phyloP scores from a whole-genome alignment of 2,113 vertebrate species.

The Gallinago media region DNA sequence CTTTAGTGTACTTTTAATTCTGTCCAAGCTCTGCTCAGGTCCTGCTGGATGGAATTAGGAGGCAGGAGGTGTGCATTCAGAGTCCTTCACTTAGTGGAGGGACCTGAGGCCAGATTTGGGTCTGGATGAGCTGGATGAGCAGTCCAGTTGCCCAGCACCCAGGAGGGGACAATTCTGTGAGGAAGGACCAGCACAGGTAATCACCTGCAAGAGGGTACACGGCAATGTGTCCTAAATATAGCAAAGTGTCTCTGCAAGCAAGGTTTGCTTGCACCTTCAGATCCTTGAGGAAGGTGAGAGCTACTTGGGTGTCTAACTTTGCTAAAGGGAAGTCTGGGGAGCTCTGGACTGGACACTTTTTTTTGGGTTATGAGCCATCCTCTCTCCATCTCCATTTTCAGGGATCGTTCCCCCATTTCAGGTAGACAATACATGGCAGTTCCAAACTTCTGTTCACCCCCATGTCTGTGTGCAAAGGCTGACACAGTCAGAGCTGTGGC shows the following conservation, averaged over 20 bases:
- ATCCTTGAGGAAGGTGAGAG: not conserved
- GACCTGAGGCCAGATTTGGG: not conserved
- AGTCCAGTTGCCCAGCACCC: not conserved
- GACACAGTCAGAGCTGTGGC: not conserved
- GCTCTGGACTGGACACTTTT: not conserved
- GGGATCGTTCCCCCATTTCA: not conserved
- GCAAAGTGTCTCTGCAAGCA: not conserved
- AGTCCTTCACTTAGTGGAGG: not conserved
- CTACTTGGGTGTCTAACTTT: not conserved
- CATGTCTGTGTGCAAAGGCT: fast-evolving
- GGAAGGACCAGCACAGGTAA: not conserved
- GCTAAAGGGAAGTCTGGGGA: not conserved
- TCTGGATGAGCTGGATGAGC: not conserved
- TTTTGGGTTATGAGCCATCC: not conserved
- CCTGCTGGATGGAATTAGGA: not conserved
- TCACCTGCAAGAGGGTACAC: not conserved
- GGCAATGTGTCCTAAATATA: not conserved
- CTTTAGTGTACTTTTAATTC: not conserved
- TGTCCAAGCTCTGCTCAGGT: not conserved
- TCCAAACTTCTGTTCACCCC: not conserved
- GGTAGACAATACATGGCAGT: not conserved
- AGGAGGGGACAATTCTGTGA: not conserved
- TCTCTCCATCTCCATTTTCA: not conserved
- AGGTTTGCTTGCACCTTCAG: not conserved
- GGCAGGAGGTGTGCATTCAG: fast-evolving